Conservation (phyloP, 2,113 vertebrate species). For the Coturnix japonica region DNA sequence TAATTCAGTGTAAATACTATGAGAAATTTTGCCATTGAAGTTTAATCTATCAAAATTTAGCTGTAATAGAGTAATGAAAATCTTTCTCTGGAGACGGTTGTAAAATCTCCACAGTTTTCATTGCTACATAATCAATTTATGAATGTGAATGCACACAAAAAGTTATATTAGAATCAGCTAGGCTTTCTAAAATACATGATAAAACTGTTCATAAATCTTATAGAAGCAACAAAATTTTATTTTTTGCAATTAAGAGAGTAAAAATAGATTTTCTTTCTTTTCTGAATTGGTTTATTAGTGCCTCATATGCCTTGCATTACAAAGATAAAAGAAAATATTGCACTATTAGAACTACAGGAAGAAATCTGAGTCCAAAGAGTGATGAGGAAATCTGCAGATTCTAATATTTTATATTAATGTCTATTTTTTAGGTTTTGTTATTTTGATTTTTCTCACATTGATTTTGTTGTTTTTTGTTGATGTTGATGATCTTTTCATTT, state of each 20-base stretch:
- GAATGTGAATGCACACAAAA: not conserved
- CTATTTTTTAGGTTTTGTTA: not conserved
- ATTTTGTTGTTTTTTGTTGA: not conserved
- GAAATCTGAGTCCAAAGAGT: not conserved
- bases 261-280: not conserved
- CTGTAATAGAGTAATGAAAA: not conserved
- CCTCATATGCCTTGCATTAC: not conserved
- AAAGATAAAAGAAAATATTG: not conserved
- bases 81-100: not conserved
- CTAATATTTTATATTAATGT: not conserved
- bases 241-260: not conserved
- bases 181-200: not conserved
- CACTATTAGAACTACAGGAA: not conserved
- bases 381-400: not conserved
- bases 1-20: not conserved
- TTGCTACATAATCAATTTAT: not conserved
- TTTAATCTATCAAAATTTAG: not conserved
- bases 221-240: not conserved
- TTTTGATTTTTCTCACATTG: not conserved
- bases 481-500: not conserved
- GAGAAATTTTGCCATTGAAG: not conserved
- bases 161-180: not conserved
- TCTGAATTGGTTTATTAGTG: not conserved
- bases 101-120: not conserved
- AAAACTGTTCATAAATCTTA: not conserved